Conservation (phyloP, 2,888 invertebrate species). For the Amphipoea lucens region DNA sequence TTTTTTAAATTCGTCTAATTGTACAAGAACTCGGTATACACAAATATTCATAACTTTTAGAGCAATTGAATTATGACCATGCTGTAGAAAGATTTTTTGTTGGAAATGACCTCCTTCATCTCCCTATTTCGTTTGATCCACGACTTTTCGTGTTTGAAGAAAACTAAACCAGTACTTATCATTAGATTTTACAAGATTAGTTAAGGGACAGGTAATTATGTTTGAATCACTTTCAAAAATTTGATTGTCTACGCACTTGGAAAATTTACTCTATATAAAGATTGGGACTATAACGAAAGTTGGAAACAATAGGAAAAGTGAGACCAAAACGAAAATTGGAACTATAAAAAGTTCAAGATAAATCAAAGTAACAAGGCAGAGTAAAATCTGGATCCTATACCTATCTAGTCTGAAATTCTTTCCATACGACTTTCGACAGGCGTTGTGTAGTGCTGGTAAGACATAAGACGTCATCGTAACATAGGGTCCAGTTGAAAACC, state of each 20-base stretch:
- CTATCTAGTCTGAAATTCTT: not conserved
- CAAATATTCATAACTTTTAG: no score
- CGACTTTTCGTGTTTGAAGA: not conserved
- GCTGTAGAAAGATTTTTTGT: no score
- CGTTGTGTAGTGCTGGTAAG: not conserved
- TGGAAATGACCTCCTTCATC: no score
- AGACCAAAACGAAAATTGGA: not conserved
- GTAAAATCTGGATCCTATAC: not conserved
- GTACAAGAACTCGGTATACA: no score
- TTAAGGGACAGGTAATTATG: not conserved
- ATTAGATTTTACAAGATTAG: not conserved
- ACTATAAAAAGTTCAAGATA: not conserved
- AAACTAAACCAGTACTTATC: not conserved
- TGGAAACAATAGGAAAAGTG: not conserved
- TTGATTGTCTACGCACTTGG: not conserved
- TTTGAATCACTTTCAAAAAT: not conserved
- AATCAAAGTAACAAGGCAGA: not conserved
- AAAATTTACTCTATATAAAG: not conserved
- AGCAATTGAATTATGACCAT: no score
- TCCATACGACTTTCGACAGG: not conserved
- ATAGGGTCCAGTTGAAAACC: no score
- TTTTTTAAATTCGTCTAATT: no score
- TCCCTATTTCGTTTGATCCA: no score
- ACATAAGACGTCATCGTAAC: no score
- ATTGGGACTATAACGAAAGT: not conserved